Percentiles rank a stretch among this genome's conserved stretches.
Evolutionary conservation across 2,888 invertebrate species (phyloP).

Genomic region (Meteorus cinctellus): DNA sequence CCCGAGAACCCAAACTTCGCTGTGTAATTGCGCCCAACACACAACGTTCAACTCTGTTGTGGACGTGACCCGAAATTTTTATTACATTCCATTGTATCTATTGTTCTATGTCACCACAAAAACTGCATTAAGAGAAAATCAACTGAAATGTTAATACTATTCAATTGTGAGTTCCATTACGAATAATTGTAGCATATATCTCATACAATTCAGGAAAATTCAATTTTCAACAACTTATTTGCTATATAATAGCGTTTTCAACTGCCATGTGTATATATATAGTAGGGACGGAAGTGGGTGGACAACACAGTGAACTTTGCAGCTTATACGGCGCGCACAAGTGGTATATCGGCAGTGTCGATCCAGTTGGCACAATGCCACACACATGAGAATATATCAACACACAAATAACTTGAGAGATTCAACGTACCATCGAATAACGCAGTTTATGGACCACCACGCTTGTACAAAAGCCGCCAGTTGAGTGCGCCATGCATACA

Average conservation of each 20-base stretch:
- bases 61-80: constrained; percentile 40
- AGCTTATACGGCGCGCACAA: constrained; percentile 23
- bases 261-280: neutral
- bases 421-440: constrained; percentile 47
- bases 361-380: constrained; percentile 58
- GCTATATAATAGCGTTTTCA: neutral
- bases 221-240: neutral
- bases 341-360: constrained; percentile 45
- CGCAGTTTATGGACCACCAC: constrained; percentile 54
- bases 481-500: constrained; percentile 20
- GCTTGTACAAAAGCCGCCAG: constrained; percentile 47
- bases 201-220: neutral
- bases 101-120: constrained; percentile 18
- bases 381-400: constrained; percentile 60
- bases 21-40: constrained; percentile 37
- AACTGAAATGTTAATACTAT: neutral
- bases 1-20: constrained; percentile 38
- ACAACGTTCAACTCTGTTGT: constrained; percentile 33
- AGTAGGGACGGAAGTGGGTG: constrained; percentile 26
- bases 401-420: constrained; percentile 61
- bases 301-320: constrained; percentile 33
- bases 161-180: neutral
- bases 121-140: neutral
- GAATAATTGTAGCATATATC: neutral
- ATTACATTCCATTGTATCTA: neutral